Evolutionary conservation across 2,797 vertebrate species (phyloP).

Genomic region (Gymnodraco acuticeps): DNA sequence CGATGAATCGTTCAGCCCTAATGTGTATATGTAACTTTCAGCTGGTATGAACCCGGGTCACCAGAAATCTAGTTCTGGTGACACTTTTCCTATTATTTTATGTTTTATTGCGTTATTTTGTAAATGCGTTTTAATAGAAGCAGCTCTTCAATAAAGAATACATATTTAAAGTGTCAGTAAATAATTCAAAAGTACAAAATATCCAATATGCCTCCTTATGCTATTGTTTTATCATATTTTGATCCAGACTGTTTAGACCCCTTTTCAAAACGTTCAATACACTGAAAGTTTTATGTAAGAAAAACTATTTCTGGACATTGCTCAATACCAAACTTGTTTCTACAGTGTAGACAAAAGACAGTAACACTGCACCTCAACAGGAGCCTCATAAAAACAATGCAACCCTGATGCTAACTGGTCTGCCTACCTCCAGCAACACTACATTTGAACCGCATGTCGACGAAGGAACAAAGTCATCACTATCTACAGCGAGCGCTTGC

Average conservation of each 20-base stretch:
- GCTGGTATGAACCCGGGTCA: no score
- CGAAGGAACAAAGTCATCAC: constrained; percentile 81
- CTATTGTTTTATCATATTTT: constrained; percentile 14
- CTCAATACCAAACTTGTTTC: constrained; percentile 22
- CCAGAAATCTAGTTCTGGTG: no score
- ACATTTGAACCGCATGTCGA: constrained; percentile 70
- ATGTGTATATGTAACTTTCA: no score
- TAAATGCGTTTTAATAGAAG: no score
- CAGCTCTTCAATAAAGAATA: background rate
- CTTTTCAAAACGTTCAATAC: constrained; percentile 22
- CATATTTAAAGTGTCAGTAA: constrained; percentile 4
- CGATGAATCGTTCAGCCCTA: no score
- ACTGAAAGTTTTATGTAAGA: constrained; percentile 40
- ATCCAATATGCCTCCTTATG: constrained; percentile 2
- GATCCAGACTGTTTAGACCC: constrained; percentile 28
- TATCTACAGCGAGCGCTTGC: constrained; percentile 74
- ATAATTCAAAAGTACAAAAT: constrained; percentile 10
- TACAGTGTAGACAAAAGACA: constrained; percentile 43
- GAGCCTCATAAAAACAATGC: constrained; percentile 64
- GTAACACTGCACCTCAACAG: constrained; percentile 31
- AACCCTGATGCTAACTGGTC: constrained; percentile 48
- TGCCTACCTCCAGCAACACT: constrained; percentile 59
- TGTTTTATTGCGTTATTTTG: no score
- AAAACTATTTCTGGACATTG: constrained; percentile 32
- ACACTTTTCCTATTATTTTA: no score